Evolutionary conservation across 2,888 invertebrate genomes (phyloP).

Genomic region (Sinodicranocentrus sp.): DNA sequence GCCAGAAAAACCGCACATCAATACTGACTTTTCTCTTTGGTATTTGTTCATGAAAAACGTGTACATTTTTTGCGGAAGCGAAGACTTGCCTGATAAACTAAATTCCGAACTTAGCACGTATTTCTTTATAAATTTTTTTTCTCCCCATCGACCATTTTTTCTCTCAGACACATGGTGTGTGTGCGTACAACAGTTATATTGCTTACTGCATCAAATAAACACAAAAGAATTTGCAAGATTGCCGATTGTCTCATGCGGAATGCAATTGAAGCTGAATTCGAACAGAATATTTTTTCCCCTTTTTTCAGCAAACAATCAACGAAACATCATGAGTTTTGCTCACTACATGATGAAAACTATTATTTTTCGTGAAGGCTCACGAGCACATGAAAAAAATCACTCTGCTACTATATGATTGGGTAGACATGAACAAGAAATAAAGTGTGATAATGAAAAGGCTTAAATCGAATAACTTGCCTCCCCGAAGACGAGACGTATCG

Average conservation of each 20-base stretch:
- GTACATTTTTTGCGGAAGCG: constrained; percentile 19
- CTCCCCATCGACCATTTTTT: constrained; percentile 3
- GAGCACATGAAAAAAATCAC: neutral
- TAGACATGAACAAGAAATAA: neutral
- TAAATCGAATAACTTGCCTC: constrained; percentile 31
- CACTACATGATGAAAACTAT: constrained; percentile 28
- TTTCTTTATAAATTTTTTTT: constrained; percentile 29
- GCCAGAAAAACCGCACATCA: constrained; percentile 12
- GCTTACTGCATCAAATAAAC: constrained; percentile 16
- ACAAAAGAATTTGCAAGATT: constrained; percentile 24
- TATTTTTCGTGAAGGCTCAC: constrained; percentile 17
- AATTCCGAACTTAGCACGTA: constrained; percentile 42
- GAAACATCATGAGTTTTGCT: constrained; percentile 34
- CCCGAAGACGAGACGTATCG: neutral
- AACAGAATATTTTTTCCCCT: constrained; percentile 13
- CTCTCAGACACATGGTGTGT: neutral
- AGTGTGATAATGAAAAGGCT: constrained; percentile 5
- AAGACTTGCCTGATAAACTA: constrained; percentile 10
- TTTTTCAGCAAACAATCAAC: constrained; percentile 36
- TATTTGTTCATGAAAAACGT: constrained; percentile 5
- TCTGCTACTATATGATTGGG: neutral
- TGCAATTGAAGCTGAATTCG: constrained; percentile 17
- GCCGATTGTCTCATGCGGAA: constrained; percentile 45
- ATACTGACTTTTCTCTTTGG: neutral
- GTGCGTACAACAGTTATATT: constrained; percentile 33